Base-by-base conservation (phyloP, 1,140 invertebrate genomes). In the Pseudachorutes palmiensis region DNA sequence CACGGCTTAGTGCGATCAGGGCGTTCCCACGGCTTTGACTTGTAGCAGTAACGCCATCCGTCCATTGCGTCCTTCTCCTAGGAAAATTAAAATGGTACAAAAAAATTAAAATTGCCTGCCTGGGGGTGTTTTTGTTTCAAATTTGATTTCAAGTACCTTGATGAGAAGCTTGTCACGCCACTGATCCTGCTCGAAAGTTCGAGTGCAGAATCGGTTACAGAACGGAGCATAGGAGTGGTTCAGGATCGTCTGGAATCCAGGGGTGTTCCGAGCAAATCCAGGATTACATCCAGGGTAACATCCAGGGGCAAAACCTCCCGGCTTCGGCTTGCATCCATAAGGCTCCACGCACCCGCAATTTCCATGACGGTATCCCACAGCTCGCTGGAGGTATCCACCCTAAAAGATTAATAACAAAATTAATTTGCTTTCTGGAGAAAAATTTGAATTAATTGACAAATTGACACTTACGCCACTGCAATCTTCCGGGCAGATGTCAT, bases 401-500 rank as follows among this genome's bases (percentile, higher is more conserved):
- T 69, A 51, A 64, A 30, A 33, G 24, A 22, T 24, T 36, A 62
- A 51, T 3, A 3, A 64, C 22, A 29, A 26, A 49, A 28, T 55
- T 22, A 55, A 22, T 45, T 45, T 9, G 19, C 12, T 14, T 55
- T 19, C 51, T 45, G 36, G 9, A 55, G 24, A 55, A 26, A 5
- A 24, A 19, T 55, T 19, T 55, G 3, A 55, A 5, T 55, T 55
- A 45, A 45, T 12, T 45, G 36, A n/a, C 19, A 45, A 45, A 12
- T 45, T 9, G 19, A 29, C 19, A 67, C 36, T 71, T 59, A 71
- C 63, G 32, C 28, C 30, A 24, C 48, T 70, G 62, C 67, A 84
- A 70, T 82, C 82, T 73, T 82, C 83, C 61, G 75, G 76, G 22
- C 79, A 82, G 41, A 83, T 80, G 70, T 88, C 85, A 0, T 0